phyloP scores from a whole-genome alignment of 2,888 invertebrate species.

The Drosophila siamana region DNA sequence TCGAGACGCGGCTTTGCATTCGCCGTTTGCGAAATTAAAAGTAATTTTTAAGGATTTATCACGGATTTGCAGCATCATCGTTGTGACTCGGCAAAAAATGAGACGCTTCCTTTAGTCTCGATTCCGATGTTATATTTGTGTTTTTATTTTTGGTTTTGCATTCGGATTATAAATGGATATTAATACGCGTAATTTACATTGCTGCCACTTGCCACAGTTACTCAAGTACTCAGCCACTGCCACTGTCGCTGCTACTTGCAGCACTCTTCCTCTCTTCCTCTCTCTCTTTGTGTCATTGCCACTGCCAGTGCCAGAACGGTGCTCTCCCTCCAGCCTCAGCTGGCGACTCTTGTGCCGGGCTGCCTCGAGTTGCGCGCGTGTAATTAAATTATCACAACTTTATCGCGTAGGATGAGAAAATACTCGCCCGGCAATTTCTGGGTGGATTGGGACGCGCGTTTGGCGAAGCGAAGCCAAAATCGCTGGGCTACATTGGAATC shows the following conservation, averaged over 20 bases:
- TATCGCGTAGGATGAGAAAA: constrained; percentile 54
- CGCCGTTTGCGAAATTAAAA: constrained; percentile 68
- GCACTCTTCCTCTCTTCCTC: constrained; percentile 16
- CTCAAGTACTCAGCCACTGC: constrained; percentile 17
- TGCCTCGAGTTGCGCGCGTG: constrained; percentile 58
- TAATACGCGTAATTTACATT: constrained; percentile 70
- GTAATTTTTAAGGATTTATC: constrained; percentile 76
- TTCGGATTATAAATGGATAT: constrained; percentile 74
- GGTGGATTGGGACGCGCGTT: background rate
- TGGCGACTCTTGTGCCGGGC: constrained; percentile 34
- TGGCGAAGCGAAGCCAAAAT: constrained; percentile 24
- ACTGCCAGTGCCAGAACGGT: background rate
- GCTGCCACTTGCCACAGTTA: constrained; percentile 59
- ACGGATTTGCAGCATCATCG: constrained; percentile 71
- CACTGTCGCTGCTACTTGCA: constrained; percentile 22
- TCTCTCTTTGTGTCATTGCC: constrained; percentile 7
- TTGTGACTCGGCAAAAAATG: constrained; percentile 50
- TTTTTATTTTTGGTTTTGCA: constrained; percentile 50
- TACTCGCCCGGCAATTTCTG: constrained; percentile 17
- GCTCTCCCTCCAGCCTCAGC: constrained; percentile 40
- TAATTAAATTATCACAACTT: constrained; percentile 71
- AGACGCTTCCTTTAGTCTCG: background rate
- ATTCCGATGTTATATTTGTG: constrained; percentile 3
- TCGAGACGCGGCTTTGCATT: constrained; percentile 57
- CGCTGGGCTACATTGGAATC: constrained; percentile 36